These are phyloP conservation scores for Lasioglossum figueresi DNA, from an alignment of 2,888 invertebrate species.

Conservation along the genomic window DNA sequence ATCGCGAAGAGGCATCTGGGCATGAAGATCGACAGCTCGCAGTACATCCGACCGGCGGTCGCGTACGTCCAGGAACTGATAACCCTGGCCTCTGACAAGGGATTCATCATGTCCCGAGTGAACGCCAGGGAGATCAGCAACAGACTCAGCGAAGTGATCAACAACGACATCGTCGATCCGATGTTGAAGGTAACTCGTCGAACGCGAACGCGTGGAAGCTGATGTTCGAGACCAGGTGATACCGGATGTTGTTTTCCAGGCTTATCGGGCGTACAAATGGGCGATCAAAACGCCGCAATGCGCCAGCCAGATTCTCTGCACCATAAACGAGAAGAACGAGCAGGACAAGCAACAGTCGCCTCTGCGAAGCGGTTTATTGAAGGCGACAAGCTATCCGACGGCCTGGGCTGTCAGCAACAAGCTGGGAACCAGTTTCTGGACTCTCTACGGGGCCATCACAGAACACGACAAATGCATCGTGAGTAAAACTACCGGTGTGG, in stretches of 20 bases:
- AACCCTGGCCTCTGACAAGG: constrained; percentile 89
- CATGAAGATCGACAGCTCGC: constrained; percentile 89
- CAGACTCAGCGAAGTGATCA: constrained; percentile 91
- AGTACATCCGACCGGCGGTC: constrained; percentile 91
- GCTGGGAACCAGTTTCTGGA: constrained; percentile 91
- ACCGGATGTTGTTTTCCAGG: constrained; percentile 81
- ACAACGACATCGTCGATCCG: constrained; percentile 93
- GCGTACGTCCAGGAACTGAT: constrained; percentile 90
- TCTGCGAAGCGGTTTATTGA: constrained; percentile 90
- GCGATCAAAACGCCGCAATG: constrained; percentile 89
- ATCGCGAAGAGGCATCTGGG: constrained; percentile 89
- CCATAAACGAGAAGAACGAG: constrained; percentile 89
- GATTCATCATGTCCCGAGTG: constrained; percentile 87
- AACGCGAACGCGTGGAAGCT: neutral
- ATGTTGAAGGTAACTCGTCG: constrained; percentile 85
- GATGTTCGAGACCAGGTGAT: neutral
- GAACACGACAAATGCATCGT: constrained; percentile 90
- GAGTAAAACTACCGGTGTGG: constrained; percentile 75
- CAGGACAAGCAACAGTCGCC: constrained; percentile 84
- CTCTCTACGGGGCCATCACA: constrained; percentile 90
- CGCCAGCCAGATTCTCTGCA: constrained; percentile 91
- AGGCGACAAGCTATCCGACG: constrained; percentile 90
- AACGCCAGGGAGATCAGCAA: constrained; percentile 90
- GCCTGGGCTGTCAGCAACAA: constrained; percentile 91
- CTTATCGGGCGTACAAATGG: constrained; percentile 92